These are phyloP conservation scores for Oceanodroma leucorhoa DNA, from an alignment of 2,797 vertebrate species.

Conservation along the genomic window DNA sequence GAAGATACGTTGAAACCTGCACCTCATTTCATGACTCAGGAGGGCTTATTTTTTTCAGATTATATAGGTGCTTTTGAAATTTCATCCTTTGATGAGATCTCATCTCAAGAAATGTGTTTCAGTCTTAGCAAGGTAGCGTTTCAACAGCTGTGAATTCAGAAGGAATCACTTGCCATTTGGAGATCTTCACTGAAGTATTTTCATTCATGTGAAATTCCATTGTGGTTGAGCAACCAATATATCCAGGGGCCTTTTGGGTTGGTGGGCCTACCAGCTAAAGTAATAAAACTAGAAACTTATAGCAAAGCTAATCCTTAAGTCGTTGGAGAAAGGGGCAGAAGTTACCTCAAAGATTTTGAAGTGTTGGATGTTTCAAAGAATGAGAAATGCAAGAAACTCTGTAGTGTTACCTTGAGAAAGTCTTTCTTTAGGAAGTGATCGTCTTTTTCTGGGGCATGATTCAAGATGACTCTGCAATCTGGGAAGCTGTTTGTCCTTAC, in stretches of 20 bases:
- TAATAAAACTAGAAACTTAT: not conserved
- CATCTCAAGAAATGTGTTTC: not conserved
- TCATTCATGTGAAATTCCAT: conserved; percentile 8
- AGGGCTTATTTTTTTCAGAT: conserved; percentile 35
- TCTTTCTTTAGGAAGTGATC: not conserved
- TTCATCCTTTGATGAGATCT: conserved; percentile 33
- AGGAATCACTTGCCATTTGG: not conserved
- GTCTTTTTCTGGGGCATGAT: not conserved
- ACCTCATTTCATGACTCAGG: conserved; percentile 29
- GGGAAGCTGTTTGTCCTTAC: not conserved
- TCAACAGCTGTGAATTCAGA: conserved; percentile 13
- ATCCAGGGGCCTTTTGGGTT: not conserved
- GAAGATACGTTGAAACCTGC: not conserved
- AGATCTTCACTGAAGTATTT: not conserved
- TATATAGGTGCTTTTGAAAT: conserved; percentile 54
- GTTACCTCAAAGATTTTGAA: not conserved
- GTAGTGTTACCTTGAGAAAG: not conserved
- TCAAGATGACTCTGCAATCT: not conserved
- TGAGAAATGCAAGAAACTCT: not conserved
- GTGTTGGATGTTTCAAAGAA: not conserved
- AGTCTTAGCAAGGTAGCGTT: not conserved
- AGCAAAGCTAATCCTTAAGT: not conserved
- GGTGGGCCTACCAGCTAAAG: not conserved
- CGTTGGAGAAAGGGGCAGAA: not conserved
- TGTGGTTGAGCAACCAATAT: not conserved